A percentile compares a stretch with the other conserved stretches of the same genome.
These are phyloP conservation scores for Tympanuchus pallidicinctus DNA, from an alignment of 2,113 vertebrate species.

Conservation along the genomic window DNA sequence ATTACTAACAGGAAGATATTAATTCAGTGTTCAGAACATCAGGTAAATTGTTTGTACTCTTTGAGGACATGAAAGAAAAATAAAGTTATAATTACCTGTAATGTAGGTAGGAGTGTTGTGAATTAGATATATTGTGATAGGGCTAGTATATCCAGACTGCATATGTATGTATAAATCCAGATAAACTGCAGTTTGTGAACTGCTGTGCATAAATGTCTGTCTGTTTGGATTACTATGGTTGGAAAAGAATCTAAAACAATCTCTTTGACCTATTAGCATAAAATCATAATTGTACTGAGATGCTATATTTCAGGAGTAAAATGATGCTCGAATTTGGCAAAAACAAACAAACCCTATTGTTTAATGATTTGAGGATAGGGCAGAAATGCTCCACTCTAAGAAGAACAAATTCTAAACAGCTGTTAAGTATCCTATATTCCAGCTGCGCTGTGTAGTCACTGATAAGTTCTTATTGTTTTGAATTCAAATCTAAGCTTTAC, in stretches of 20 bases:
- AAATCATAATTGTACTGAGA: background rate
- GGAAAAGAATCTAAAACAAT: background rate
- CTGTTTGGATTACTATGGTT: background rate
- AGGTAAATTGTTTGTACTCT: background rate
- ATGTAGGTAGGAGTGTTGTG: fast-evolving
- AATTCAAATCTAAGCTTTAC: background rate
- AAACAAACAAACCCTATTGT: background rate
- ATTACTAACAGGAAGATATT: background rate
- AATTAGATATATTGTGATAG: background rate
- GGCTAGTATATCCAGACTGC: background rate
- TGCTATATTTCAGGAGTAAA: background rate
- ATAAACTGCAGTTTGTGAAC: background rate
- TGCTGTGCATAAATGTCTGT: background rate
- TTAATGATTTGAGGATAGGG: background rate
- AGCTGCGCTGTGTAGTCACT: background rate
- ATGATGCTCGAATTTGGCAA: background rate
- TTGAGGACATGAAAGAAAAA: background rate
- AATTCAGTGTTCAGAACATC: background rate
- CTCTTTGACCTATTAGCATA: background rate
- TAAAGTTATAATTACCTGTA: background rate
- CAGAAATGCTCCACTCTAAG: background rate
- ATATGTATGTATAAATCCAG: background rate
- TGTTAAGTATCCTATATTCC: background rate
- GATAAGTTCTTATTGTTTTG: background rate
- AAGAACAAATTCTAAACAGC: background rate